Evolutionary conservation across 2,888 invertebrate genomes (phyloP).

Genomic region (Hesperia comma): DNA sequence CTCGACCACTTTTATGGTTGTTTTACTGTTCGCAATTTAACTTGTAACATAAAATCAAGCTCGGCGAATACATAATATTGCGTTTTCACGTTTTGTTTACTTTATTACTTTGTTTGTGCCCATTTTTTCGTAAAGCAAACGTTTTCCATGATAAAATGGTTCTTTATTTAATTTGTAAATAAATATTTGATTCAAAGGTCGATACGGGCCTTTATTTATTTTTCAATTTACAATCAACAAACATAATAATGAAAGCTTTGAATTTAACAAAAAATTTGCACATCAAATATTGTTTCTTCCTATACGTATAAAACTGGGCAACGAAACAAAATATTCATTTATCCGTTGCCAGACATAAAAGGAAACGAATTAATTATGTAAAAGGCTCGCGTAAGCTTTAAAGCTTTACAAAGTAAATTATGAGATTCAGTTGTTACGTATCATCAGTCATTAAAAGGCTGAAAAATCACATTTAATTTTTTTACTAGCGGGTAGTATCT

Average conservation of each 20-base stretch:
- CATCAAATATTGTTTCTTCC: background rate
- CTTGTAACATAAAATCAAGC: conserved; percentile 68
- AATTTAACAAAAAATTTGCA: background rate
- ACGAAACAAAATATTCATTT: conserved; percentile 1
- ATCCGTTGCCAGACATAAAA: background rate
- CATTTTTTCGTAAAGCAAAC: conserved; percentile 19
- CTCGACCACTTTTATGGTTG: conserved; percentile 71
- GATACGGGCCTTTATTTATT: background rate
- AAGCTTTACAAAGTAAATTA: background rate
- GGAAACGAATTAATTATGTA: conserved; percentile 1
- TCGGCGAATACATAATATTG: conserved; percentile 52
- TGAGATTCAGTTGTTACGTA: background rate
- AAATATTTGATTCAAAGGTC: background rate
- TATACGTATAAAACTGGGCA: background rate
- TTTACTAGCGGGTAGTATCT: too few species aligned
- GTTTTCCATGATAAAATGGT: background rate
- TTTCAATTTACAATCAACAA: conserved; percentile 36
- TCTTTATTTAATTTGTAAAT: background rate
- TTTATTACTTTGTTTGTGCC: conserved; percentile 17
- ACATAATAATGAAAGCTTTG: conserved; percentile 10
- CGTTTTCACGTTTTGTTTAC: conserved; percentile 33
- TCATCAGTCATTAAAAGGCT: too few species aligned
- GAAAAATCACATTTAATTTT: too few species aligned
- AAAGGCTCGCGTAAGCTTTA: background rate
- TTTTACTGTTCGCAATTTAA: conserved; percentile 79